phyloP scores from a whole-genome alignment of 2,797 vertebrate genomes.

The Anguilla pacifica region DNA sequence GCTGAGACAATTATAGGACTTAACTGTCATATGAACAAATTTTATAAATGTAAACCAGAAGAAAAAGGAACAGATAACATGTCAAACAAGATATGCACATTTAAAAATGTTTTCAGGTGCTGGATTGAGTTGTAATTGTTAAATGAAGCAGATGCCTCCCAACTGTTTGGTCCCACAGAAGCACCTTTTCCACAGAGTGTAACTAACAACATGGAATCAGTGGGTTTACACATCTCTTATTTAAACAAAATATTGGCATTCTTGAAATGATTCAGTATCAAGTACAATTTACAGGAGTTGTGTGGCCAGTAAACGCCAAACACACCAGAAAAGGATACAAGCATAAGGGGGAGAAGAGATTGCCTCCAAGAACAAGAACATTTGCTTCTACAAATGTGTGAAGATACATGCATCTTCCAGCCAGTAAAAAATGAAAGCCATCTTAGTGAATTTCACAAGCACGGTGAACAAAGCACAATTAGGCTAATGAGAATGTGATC shows the following conservation, averaged over 20 bases:
- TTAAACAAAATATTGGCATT: not conserved
- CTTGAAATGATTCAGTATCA: not conserved
- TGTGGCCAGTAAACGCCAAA: not conserved
- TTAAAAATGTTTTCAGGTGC: not conserved
- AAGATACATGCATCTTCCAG: not conserved
- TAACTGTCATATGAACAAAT: not conserved
- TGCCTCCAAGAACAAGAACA: not conserved
- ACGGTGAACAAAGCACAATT: slow-evolving; percentile 13
- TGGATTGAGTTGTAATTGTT: not conserved
- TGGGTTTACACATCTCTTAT: not conserved
- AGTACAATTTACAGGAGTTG: not conserved
- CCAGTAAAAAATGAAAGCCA: not conserved
- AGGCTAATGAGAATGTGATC: slow-evolving; percentile 17
- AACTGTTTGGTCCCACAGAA: not conserved
- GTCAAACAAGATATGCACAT: not conserved
- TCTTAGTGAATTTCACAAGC: not conserved
- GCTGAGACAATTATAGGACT: not conserved
- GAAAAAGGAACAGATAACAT: not conserved
- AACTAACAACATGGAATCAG: not conserved
- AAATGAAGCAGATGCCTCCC: not conserved
- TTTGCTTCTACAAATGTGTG: not conserved
- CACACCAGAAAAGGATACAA: not conserved
- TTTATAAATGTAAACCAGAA: not conserved
- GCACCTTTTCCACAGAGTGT: not conserved
- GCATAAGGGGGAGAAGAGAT: not conserved